Base-by-base conservation (phyloP, 2,797 vertebrate species). In the Lerista edwardsae region DNA sequence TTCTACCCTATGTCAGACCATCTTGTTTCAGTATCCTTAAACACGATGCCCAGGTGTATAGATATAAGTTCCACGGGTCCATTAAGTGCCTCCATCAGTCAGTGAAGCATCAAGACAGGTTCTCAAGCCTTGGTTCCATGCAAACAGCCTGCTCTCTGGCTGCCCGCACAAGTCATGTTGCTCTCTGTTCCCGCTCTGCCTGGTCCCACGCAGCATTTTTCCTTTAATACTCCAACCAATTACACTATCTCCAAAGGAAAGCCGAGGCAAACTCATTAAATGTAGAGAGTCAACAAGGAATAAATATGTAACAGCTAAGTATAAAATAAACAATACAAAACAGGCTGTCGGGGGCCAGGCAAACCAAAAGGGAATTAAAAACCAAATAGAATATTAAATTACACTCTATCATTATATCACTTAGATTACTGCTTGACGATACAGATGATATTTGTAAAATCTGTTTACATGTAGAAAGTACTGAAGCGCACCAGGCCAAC, bases 281-380 rank as follows among this genome's bases (percentile, higher is more conserved):
- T 89, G 84, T 78, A 57, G 75, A 76, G 78, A 74, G 91, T 83
- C 91, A 92, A 91, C 90, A 91, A 87, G 90, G 89, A 93, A 94
- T 88, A 94, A 92, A 92, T 91, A 90, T 1, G 59, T 89, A 92
- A 91, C 86, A 91, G 87, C 85, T 72, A 88, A 92, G 87, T 91
- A 86, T 91, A 91, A 91, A 93, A 90, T 86, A 90, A 93, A 93
- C 86, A 92, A 86, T 88, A 92, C 69, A 84, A 88, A 85, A 88
- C 87, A 89, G 80, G 89, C 89, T 88, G 79, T 81, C 82, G 92
- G 89, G 90, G 89, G 82, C 91, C 69, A 91, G 72, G 79, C 75
- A 87, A 87, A 77, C 85, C 91, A 74, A 81, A 80, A 34, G 87
- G 88, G 91, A 89, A 91, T 85, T 88, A 65, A 78, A 83, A 91